Percentiles rank a stretch among this genome's conserved stretches.
Evolutionary conservation across 2,797 vertebrate species (phyloP).

Genomic region (Anguilla anguilla): DNA sequence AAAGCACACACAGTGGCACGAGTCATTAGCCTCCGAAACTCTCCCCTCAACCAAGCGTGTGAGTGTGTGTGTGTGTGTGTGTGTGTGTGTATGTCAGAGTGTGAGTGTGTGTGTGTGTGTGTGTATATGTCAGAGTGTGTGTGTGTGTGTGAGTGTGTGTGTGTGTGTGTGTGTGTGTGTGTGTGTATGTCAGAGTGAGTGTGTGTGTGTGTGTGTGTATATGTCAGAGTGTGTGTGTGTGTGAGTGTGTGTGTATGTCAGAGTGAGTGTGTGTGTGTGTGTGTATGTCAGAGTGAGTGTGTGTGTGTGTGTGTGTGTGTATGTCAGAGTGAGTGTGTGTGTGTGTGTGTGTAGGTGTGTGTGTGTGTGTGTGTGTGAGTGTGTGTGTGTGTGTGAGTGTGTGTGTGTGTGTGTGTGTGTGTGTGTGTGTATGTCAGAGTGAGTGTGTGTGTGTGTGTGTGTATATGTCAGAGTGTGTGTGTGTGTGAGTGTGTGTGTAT

Average conservation of each 20-base stretch:
- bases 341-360: constrained; percentile 18
- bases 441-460: constrained; percentile 10
- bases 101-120: constrained; percentile 32
- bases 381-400: background rate
- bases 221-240: too few species aligned
- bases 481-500: background rate
- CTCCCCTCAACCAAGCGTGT: background rate
- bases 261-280: background rate
- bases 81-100: background rate
- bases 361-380: background rate
- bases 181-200: constrained; percentile 7
- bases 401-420: background rate
- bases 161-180: background rate
- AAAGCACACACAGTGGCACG: constrained; percentile 29
- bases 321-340: constrained; percentile 16
- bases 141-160: background rate
- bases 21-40: constrained; percentile 49
- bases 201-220: background rate
- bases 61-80: background rate
- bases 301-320: background rate
- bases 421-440: background rate
- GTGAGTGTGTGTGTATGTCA: background rate
- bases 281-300: constrained; percentile 8
- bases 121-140: background rate
- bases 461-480: background rate